Evolutionary conservation across 2,113 vertebrate species (phyloP), one percentile per base, ranked within the genome.

Genomic region (Chionis minor): DNA sequence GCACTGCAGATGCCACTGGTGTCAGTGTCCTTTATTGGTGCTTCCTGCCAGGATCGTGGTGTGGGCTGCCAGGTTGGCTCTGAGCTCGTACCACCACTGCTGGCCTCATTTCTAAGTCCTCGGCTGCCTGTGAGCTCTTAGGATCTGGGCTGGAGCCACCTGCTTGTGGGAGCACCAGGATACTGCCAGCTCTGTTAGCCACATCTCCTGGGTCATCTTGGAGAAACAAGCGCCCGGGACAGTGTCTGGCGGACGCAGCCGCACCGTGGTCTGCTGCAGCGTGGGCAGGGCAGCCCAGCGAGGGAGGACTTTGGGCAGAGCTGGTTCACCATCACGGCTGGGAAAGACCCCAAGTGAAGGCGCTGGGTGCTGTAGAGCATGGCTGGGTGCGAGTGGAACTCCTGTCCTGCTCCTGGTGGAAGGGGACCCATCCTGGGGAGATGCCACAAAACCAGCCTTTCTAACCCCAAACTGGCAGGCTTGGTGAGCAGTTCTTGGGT

Each of bases 251-350:
- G 73, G 51, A 22, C 17, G 70, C 24, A 62, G 56, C 49, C 1
- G 4, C 33, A 6, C 12, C 0, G 0, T 0, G 3, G 8, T 27
- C 6, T 75, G 40, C 49, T 55, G 86, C 52, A 45, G 32, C 2
- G 14, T 0, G 3, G 55, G 18, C 63, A 81, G 33, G 30, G 12
- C 38, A 85, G 61, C 38, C 16, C 56, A 51, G 52, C 22, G 32
- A 10, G 49, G 35, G n/a, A 55, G 56, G 24, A 19, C 16, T 59
- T 47, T 63, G 52, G 17, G 78, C 38, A 67, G 55, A 71, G 17
- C 38, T 79, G 40, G 16, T 52, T 83, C 18, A 27, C 21, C 44
- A 30, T 22, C 1, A 0, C 20, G 14, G 18, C 27, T 51, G 40
- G 40, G 59, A 78, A 47, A 32, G 40, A 23, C 26, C 33, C 61